A percentile compares a stretch with the other conserved stretches of the same genome.
phyloP scores from a whole-genome alignment of 1,140 invertebrate genomes.

The Adoxophyes honmai region DNA sequence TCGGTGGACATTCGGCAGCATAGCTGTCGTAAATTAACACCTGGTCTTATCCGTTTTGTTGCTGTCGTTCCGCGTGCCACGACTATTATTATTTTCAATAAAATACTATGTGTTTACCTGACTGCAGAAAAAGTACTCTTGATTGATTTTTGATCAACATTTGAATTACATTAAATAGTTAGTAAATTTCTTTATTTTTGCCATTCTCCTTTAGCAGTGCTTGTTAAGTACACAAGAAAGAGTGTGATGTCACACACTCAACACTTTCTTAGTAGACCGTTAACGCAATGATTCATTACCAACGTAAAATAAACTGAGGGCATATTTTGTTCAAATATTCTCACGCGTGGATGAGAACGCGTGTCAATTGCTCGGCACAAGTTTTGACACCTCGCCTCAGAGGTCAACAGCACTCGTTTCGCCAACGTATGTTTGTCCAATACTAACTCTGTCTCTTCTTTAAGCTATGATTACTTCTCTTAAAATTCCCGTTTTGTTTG shows the following conservation, averaged over 20 bases:
- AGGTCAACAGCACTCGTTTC: constrained; percentile 56
- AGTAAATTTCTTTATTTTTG: too few species aligned
- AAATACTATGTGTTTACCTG: too few species aligned
- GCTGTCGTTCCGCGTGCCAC: neutral
- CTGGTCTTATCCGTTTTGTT: neutral
- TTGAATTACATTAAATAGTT: too few species aligned
- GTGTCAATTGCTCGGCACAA: constrained; percentile 58
- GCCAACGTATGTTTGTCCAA: constrained; percentile 52
- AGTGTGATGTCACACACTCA: constrained; percentile 20
- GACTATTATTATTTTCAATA: neutral
- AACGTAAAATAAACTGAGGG: constrained; percentile 62
- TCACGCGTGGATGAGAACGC: constrained; percentile 55
- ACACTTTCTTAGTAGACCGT: constrained; percentile 59
- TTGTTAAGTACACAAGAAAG: too few species aligned
- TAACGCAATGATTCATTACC: constrained; percentile 71
- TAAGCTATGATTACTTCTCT: neutral
- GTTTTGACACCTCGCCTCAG: constrained; percentile 59
- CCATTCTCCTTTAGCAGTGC: too few species aligned
- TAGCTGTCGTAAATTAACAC: constrained; percentile 38
- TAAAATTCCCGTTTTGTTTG: neutral
- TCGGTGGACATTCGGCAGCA: constrained; percentile 26
- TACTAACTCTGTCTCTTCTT: constrained; percentile 30
- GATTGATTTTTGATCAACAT: too few species aligned
- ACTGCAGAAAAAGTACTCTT: too few species aligned
- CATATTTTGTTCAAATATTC: constrained; percentile 69